Evolutionary conservation across 2,888 invertebrate genomes (phyloP).

Genomic region (Oscheius sp.): DNA sequence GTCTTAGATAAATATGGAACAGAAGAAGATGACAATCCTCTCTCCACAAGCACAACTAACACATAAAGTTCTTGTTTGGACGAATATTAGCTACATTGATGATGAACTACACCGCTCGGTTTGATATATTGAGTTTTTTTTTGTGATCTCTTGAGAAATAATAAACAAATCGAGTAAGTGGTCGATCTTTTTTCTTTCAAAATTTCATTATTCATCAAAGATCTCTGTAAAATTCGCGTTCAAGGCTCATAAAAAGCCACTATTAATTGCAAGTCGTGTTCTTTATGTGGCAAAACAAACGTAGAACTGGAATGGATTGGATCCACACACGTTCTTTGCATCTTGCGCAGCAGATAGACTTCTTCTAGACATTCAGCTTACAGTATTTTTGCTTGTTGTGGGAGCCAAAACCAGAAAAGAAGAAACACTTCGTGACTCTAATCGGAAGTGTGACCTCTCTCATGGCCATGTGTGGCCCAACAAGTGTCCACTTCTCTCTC

Average conservation of each 20-base stretch:
- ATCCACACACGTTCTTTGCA: background rate
- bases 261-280: background rate
- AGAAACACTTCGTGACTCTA: background rate
- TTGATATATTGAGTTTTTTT: constrained; percentile 6
- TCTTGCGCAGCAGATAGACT: background rate
- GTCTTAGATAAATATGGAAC: constrained; percentile 44
- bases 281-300: background rate
- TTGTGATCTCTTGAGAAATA: constrained; percentile 1
- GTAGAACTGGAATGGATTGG: background rate
- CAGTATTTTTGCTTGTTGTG: no score
- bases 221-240: background rate
- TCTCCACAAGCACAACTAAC: constrained; percentile 76
- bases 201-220: background rate
- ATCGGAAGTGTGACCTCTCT: no score
- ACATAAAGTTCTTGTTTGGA: constrained; percentile 84
- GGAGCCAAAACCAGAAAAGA: background rate
- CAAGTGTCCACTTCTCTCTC: background rate
- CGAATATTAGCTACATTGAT: constrained; percentile 94
- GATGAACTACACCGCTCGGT: constrained; percentile 30
- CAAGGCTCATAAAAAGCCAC: background rate
- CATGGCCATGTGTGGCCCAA: no score
- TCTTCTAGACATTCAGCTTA: no score
- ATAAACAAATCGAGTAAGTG: background rate
- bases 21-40: constrained; percentile 38
- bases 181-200: background rate